phyloP scores from a whole-genome alignment of 2,113 vertebrate genomes.

The Erinaceus europaeus region DNA sequence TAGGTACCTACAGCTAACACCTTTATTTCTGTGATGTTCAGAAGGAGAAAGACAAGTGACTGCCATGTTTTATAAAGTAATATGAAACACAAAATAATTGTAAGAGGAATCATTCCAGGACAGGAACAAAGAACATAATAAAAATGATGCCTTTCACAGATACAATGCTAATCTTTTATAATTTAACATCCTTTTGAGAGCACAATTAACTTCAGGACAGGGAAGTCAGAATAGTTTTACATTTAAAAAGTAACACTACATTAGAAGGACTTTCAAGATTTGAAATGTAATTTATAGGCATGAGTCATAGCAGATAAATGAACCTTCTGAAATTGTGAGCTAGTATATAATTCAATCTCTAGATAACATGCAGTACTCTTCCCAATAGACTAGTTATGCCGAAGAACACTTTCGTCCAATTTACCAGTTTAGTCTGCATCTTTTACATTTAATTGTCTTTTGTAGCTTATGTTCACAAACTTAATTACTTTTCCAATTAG shows the following conservation, averaged over 20 bases:
- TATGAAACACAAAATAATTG: conserved; percentile 12
- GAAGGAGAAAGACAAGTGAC: neutral
- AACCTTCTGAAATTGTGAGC: neutral
- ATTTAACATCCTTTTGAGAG: conserved; percentile 59
- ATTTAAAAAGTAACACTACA: neutral
- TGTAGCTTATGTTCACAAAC: neutral
- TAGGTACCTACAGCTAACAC: neutral
- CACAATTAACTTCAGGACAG: conserved; percentile 36
- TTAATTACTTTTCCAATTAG: neutral
- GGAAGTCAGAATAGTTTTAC: conserved; percentile 2
- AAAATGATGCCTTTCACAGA: conserved; percentile 55
- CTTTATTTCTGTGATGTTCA: neutral
- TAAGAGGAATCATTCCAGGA: neutral
- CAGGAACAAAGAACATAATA: conserved; percentile 62
- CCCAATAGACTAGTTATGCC: neutral
- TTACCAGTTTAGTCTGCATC: neutral
- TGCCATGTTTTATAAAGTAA: neutral
- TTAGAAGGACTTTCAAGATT: conserved; percentile 34
- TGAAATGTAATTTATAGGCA: conserved; percentile 22
- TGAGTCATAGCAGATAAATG: conserved; percentile 2
- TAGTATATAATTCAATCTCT: neutral
- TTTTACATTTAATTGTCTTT: neutral
- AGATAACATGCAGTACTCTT: neutral
- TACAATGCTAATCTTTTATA: conserved; percentile 53
- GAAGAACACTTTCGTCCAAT: neutral